Base-by-base conservation (phyloP, 2,888 invertebrate genomes). In the Drosophila bunnanda region DNA sequence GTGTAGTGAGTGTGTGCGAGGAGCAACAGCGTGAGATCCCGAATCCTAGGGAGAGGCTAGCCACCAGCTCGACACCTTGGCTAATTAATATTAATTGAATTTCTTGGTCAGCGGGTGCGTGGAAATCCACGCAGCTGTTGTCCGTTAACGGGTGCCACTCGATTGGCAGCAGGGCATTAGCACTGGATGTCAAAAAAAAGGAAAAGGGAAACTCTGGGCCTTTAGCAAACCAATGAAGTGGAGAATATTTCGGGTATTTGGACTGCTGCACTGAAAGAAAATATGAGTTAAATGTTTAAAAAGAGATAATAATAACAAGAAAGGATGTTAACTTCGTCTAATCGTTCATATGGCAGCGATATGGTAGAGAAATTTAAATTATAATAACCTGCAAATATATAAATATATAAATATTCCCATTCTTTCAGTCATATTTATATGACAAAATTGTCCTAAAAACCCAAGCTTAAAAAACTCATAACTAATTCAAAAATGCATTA, bases 1-100 rank as follows among this genome's bases (percentile, higher is more conserved):
- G 39, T 30, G 48, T 56, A 30, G 64, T 50, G 28, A 55, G 59
- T 50, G 39, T 30, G 52, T 57, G 34, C 12, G 46, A 58, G 55
- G 65, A 81, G 79, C 89, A 80, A 86, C 86, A 88, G 88, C 76
- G 67, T 73, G 59, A 60, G 59, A 60, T 52, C 30, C 39, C 41
- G 50, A 68, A 58, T 78, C 58, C 75, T 81, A 82, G 66, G 81
- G 85, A 71, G 71, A 59, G 50, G 48, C 48, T 9, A 75, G 78
- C 81, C 78, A 68, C 76, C 76, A 72, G 85, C 85, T 84, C 73
- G 71, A 62, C 83, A 84, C 83, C 83, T 89, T 89, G 88, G 87
- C 83, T 84, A 84, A 84, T 84, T 84, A 84, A 87, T 89, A 84
- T 84, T 84, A 84, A 84, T 84, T 89, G 89, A 89, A 84, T 75